phyloP scores from a whole-genome alignment of 2,797 vertebrate genomes.

The Scleropages formosus region DNA sequence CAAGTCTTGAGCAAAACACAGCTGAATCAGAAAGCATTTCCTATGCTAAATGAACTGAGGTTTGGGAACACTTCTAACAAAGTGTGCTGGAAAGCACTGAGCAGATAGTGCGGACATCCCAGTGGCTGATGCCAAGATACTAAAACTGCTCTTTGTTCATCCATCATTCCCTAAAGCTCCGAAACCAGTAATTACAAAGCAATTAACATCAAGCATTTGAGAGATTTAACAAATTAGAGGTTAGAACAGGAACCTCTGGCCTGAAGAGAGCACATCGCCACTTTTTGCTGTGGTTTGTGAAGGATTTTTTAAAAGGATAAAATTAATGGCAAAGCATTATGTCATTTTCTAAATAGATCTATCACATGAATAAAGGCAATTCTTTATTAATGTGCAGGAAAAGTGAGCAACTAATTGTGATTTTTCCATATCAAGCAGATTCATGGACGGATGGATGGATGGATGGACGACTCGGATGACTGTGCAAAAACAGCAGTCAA shows the following conservation, averaged over 20 bases:
- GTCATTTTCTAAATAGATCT: conserved; percentile 13
- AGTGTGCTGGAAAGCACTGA: not conserved
- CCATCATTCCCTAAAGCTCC: not conserved
- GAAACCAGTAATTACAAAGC: not conserved
- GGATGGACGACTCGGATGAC: too few relatives aligned
- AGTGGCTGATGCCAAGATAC: not conserved
- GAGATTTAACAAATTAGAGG: too few relatives aligned
- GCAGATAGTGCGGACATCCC: not conserved
- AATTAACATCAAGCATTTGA: not conserved
- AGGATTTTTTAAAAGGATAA: not conserved
- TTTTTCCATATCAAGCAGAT: too few relatives aligned
- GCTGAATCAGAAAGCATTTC: not conserved
- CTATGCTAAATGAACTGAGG: not conserved
- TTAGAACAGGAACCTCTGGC: not conserved
- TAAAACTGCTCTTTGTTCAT: not conserved
- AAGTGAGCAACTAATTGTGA: not conserved
- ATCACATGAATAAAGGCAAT: conserved; percentile 1
- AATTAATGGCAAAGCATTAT: not conserved
- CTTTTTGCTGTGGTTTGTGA: conserved; percentile 1
- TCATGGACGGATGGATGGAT: too few relatives aligned
- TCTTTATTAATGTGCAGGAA: not conserved
- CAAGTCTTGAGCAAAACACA: not conserved
- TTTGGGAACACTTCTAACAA: not conserved
- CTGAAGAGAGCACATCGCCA: not conserved
- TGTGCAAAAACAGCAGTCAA: not conserved